Evolutionary conservation across 2,797 vertebrate species (phyloP), one percentile per base, ranked within the genome.

Genomic region (Semotilus atromaculatus): DNA sequence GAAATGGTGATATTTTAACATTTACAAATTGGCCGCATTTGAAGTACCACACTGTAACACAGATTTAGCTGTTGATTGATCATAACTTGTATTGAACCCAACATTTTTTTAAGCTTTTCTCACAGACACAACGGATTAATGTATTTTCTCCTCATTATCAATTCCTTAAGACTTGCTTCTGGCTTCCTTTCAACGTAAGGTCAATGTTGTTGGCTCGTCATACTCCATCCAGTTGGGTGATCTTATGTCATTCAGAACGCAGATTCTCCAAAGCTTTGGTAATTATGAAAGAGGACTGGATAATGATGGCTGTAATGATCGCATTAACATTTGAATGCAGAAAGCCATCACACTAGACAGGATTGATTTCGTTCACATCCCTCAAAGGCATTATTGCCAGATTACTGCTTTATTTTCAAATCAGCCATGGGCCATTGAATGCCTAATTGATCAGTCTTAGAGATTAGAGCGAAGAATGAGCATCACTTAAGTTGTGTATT

Each of bases 241-340:
- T 75, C 64, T 81, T 60, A 23, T 51, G 38, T 60, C 62, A 66
- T 36, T 21, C 18, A 40, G 62, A 11, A 13, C 38, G 26, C 76
- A 60, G 70, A 55, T 86, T 82, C 70, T 75, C 51, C 40, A 64
- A 31, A 29, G 55, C 60, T 45, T 38, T 9, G 5, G 14, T 87
- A 81, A 85, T 84, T 87, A 78, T 9, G 13, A 51, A 48, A 80
- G 48, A 83, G 70, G 64, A 70, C 51, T 31, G 29, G 43, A 21
- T 78, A 81, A 87, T 72, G 53, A 81, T 75, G 68, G 34, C 34
- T 38, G 76, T 72, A 84, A 81, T 81, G 34, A 81, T 81, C 66
- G 71, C 80, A 71, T 81, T 81, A 71, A 81, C 80, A 81, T 81
- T 43, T 71, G 67, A 81, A 86, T 80, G 38, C 11, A 53, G 4